phyloP scores from a whole-genome alignment of 1,140 invertebrate species.

The Physella acuta region DNA sequence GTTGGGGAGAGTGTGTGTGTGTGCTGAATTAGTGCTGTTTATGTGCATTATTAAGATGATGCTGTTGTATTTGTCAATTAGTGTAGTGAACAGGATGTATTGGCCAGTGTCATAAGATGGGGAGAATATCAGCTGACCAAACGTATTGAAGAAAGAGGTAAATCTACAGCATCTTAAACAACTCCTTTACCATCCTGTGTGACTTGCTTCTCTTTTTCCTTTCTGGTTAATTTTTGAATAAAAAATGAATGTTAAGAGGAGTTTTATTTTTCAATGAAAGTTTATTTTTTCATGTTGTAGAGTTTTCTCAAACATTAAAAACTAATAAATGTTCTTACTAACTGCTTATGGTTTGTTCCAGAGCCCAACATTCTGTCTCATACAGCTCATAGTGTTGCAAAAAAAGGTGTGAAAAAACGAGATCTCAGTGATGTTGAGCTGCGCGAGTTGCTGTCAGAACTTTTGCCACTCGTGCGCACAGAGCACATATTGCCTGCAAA shows the following conservation, averaged over 20 bases:
- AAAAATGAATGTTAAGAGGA: too few relatives aligned
- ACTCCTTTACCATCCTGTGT: too few relatives aligned
- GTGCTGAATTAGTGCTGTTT: too few relatives aligned
- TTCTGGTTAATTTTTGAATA: too few relatives aligned
- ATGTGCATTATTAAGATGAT: too few relatives aligned
- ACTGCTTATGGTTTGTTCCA: not conserved
- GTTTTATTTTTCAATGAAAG: too few relatives aligned
- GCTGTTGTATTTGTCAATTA: too few relatives aligned
- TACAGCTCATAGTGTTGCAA: slow-evolving; percentile 84
- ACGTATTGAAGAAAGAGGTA: slow-evolving; percentile 79
- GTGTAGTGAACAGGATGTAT: slow-evolving; percentile 84
- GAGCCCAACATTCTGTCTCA: slow-evolving; percentile 90
- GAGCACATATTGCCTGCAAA: slow-evolving; percentile 87
- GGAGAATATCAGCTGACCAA: slow-evolving; percentile 81
- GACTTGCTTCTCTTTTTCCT: too few relatives aligned
- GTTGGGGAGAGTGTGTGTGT: too few relatives aligned
- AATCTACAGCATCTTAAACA: too few relatives aligned
- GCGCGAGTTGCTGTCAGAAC: slow-evolving; percentile 80
- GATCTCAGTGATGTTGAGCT: slow-evolving; percentile 85
- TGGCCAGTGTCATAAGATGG: slow-evolving; percentile 87
- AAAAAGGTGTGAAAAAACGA: slow-evolving; percentile 81
- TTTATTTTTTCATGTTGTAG: too few relatives aligned
- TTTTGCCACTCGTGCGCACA: slow-evolving; percentile 79
- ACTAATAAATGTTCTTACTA: not conserved
- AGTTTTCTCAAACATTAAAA: too few relatives aligned